Evolutionary conservation across 2,113 vertebrate species (phyloP).

Genomic region (Pangasianodon hypophthalmus): DNA sequence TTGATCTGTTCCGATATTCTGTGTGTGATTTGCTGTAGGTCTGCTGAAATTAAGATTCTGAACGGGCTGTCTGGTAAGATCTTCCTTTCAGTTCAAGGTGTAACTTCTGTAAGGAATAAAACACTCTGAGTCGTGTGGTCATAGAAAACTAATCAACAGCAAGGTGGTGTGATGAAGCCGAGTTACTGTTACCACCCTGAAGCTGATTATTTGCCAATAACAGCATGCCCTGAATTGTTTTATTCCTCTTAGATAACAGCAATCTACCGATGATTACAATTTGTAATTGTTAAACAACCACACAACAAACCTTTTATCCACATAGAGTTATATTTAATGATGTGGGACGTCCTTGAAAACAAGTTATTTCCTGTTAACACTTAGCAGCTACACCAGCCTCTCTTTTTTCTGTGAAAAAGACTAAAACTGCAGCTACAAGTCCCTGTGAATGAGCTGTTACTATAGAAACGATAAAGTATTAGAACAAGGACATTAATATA

Average conservation of each 20-base stretch:
- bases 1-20: not conserved
- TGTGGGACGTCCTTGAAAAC: too few species aligned
- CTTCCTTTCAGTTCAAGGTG: not conserved
- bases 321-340: too few species aligned
- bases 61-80: slow-evolving; percentile 36
- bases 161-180: not conserved
- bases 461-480: not conserved
- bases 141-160: not conserved
- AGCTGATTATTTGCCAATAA: not conserved
- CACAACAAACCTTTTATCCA: too few species aligned
- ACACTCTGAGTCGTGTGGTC: not conserved
- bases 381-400: too few species aligned
- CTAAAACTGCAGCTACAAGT: too few species aligned
- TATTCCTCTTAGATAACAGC: not conserved
- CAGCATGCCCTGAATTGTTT: not conserved
- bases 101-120: not conserved
- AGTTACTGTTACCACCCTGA: not conserved
- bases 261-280: too few species aligned
- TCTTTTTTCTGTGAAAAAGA: too few species aligned
- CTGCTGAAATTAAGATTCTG: slow-evolving; percentile 28
- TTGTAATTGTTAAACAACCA: too few species aligned
- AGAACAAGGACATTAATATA: not conserved
- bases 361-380: too few species aligned
- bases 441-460: not conserved
- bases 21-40: slow-evolving; percentile 11